These are phyloP conservation scores for Oriolus oriolus DNA, from an alignment of 2,113 vertebrate genomes.

Conservation along the genomic window DNA sequence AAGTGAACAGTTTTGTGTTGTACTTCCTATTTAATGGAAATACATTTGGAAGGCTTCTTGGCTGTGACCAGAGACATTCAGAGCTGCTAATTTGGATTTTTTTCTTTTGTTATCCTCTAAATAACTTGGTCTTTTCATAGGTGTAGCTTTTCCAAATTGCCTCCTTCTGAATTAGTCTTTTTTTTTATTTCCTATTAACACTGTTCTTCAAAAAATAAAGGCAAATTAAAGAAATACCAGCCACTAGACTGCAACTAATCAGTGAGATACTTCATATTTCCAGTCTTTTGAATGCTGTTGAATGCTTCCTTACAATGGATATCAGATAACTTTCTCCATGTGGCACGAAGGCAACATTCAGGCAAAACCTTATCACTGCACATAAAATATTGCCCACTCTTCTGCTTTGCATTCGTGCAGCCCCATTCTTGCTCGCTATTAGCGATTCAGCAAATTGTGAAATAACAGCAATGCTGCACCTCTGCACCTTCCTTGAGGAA, in stretches of 20 bases:
- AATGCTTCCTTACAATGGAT: background rate
- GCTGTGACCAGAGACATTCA: background rate
- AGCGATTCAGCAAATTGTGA: slow-evolving; percentile 25
- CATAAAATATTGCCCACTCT: background rate
- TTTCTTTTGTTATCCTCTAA: slow-evolving; percentile 21
- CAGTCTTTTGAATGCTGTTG: background rate
- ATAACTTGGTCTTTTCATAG: background rate
- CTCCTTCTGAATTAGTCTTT: background rate
- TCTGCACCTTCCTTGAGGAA: background rate
- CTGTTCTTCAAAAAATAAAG: background rate
- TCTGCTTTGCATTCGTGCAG: background rate
- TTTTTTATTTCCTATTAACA: background rate
- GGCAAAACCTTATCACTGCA: background rate
- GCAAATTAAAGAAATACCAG: background rate
- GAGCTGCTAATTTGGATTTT: background rate
- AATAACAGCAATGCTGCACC: background rate
- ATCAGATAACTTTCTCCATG: background rate
- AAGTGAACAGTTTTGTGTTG: background rate
- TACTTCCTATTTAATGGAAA: background rate
- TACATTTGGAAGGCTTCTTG: background rate
- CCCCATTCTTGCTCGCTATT: background rate
- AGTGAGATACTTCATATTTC: background rate
- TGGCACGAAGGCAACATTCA: background rate
- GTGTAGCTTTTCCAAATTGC: background rate
- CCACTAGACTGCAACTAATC: background rate